A percentile compares a stretch with the other conserved stretches of the same genome.
Evolutionary conservation across 2,888 invertebrate species (phyloP).

Genomic region (Melolontha melolontha): DNA sequence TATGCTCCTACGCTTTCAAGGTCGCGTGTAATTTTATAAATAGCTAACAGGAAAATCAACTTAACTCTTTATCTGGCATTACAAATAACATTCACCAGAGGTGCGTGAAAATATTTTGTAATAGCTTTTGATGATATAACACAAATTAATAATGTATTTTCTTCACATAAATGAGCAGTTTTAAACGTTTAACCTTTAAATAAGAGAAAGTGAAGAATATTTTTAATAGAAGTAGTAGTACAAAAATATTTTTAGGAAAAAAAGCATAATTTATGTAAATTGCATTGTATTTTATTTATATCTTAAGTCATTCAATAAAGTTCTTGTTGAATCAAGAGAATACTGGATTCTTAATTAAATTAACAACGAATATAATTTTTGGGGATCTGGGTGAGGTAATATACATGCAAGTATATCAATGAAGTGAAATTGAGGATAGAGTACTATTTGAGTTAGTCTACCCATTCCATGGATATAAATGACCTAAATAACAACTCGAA

Average conservation of each 20-base stretch:
- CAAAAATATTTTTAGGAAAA: neutral
- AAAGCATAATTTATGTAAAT: neutral
- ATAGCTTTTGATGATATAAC: slow-evolving; percentile 31
- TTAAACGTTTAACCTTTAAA: slow-evolving; percentile 25
- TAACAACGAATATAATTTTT: no score
- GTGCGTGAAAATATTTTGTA: slow-evolving; percentile 25
- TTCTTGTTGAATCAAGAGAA: no score
- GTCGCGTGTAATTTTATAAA: slow-evolving; percentile 9
- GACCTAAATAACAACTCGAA: no score
- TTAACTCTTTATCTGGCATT: neutral
- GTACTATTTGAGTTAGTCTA: no score
- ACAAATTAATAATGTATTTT: slow-evolving; percentile 11
- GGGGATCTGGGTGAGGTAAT: no score
- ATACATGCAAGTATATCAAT: no score
- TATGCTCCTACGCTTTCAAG: slow-evolving; percentile 14
- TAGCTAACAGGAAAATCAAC: slow-evolving; percentile 23
- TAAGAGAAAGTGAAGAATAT: slow-evolving; percentile 25
- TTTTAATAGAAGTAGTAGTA: neutral
- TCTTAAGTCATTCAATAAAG: no score
- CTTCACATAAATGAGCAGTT: neutral
- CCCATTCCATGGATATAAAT: no score
- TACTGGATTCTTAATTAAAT: no score
- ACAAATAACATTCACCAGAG: neutral
- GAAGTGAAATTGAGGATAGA: no score
- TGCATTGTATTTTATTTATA: no score